These are phyloP conservation scores for Nemurella pictetii DNA, from an alignment of 2,888 invertebrate genomes.

Conservation along the genomic window DNA sequence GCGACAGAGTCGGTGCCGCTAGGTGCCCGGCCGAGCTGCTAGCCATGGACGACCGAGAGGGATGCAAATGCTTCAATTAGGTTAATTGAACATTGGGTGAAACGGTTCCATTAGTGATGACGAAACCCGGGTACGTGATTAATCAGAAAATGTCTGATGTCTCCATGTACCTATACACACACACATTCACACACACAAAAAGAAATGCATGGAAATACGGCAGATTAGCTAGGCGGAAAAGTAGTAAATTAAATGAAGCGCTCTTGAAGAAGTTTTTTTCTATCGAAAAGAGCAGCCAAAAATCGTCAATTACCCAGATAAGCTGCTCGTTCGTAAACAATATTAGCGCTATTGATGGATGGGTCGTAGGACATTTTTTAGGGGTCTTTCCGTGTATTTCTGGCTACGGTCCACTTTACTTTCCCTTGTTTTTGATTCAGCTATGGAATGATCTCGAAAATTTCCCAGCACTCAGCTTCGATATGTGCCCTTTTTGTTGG, in stretches of 20 bases:
- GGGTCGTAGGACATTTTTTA: background rate
- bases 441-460: background rate
- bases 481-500: background rate
- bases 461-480: background rate
- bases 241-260: conserved; percentile 17
- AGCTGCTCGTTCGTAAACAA: conserved; percentile 23
- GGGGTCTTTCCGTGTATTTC: background rate
- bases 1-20: background rate
- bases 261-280: background rate
- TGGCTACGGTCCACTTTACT: background rate
- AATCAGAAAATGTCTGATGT: conserved; percentile 47
- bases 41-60: background rate
- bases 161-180: conserved; percentile 2
- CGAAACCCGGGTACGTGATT: conserved; percentile 50
- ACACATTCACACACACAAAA: background rate
- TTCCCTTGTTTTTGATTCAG: background rate
- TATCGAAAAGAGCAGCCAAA: background rate
- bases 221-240: background rate
- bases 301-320: background rate
- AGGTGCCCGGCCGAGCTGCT: background rate
- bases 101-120: conserved; percentile 55
- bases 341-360: conserved; percentile 19
- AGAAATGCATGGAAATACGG: conserved; percentile 22
- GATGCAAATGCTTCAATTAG: conserved; percentile 54
- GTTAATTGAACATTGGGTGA: conserved; percentile 58